Evolutionary conservation across 2,797 vertebrate species (phyloP).

Genomic region (Momotus momota): DNA sequence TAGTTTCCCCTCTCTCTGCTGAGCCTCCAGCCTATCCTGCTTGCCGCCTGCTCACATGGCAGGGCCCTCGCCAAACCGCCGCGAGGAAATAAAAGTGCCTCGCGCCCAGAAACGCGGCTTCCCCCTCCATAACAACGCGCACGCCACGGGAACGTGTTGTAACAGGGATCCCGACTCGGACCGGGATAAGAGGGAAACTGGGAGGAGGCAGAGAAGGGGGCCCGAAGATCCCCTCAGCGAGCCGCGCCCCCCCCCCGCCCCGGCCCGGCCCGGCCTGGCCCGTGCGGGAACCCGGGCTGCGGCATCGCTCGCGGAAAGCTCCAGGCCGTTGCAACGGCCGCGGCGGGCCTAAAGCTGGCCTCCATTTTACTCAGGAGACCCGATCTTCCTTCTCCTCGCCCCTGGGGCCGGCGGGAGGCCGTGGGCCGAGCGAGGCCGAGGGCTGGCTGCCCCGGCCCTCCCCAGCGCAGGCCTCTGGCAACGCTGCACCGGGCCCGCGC

Average conservation of each 20-base stretch:
- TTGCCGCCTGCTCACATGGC: neutral
- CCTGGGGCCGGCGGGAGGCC: neutral
- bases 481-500: neutral
- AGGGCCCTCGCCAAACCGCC: neutral
- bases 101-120: neutral
- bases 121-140: neutral
- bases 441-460: neutral
- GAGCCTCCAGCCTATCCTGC: neutral
- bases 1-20: neutral
- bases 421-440: neutral
- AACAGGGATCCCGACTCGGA: neutral
- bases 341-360: neutral
- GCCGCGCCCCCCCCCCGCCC: neutral
- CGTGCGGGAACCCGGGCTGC: neutral
- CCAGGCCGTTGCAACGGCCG: neutral
- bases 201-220: rapidly evolving
- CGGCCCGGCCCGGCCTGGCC: neutral
- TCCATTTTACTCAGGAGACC: neutral
- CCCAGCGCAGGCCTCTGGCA: neutral
- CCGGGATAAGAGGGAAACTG: neutral
- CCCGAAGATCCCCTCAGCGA: rapidly evolving
- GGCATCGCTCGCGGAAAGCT: neutral
- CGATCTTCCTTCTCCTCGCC: neutral
- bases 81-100: neutral
- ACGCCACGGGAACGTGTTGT: neutral